Percentiles rank a stretch among this genome's conserved stretches.
Conservation (phyloP, 2,113 vertebrate species). For the Carassius carassius region DNA sequence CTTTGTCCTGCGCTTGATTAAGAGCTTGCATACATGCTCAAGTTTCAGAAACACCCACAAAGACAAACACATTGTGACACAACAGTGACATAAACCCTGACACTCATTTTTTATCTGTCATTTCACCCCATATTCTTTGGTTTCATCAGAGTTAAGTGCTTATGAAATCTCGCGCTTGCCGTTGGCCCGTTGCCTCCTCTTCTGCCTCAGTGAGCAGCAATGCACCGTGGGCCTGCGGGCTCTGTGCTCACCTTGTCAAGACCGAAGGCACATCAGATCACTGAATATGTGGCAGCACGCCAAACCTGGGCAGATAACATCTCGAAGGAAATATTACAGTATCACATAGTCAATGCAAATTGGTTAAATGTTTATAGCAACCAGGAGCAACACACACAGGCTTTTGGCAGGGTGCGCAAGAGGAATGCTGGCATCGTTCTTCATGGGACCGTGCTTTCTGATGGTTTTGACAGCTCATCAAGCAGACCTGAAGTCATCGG, state of each 20-base stretch:
- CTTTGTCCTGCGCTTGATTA: slow-evolving; percentile 6
- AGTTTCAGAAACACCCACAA: slow-evolving; percentile 23
- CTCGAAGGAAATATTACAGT: slow-evolving; percentile 89
- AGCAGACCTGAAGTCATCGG: slow-evolving; percentile 62
- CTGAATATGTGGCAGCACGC: slow-evolving; percentile 73
- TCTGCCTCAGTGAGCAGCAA: slow-evolving; percentile 68
- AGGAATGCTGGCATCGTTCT: slow-evolving; percentile 63
- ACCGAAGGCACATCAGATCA: slow-evolving; percentile 58
- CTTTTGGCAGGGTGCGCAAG: slow-evolving; percentile 66
- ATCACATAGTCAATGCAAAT: slow-evolving; percentile 89
- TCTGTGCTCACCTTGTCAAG: slow-evolving; percentile 65
- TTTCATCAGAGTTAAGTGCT: slow-evolving; percentile 79
- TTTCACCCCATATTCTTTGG: slow-evolving; percentile 65
- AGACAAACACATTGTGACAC: slow-evolving; percentile 51
- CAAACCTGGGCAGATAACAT: slow-evolving; percentile 86
- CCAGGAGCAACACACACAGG: slow-evolving; percentile 85
- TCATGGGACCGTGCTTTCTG: slow-evolving; percentile 68
- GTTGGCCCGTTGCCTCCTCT: slow-evolving; percentile 67
- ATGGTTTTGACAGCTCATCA: slow-evolving; percentile 71
- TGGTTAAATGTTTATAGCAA: slow-evolving; percentile 94
- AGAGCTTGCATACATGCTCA: slow-evolving; percentile 26
- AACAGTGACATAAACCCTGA: slow-evolving; percentile 47
- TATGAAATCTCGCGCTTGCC: slow-evolving; percentile 71
- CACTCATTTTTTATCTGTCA: slow-evolving; percentile 49
- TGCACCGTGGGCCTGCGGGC: slow-evolving; percentile 65